Percentiles rank a stretch among this genome's conserved stretches.
These are phyloP conservation scores for Mastomys coucha DNA, from an alignment of 2,113 vertebrate genomes.

Conservation along the genomic window DNA sequence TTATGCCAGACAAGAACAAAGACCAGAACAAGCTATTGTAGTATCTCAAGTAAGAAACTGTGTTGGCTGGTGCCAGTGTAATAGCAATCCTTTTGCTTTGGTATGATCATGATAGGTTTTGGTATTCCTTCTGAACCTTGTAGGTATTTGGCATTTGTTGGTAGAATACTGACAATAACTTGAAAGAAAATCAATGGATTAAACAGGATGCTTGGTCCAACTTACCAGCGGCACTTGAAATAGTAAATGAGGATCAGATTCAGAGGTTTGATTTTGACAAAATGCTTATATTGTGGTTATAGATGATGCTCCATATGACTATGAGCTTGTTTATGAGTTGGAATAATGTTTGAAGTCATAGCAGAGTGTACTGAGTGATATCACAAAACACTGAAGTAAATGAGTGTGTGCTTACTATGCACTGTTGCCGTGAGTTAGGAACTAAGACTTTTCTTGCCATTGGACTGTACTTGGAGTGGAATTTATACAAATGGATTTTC, in stretches of 20 bases:
- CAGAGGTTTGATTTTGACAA: background rate
- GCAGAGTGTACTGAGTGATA: background rate
- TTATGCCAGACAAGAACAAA: background rate
- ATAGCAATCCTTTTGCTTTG: no score
- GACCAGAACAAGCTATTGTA: background rate
- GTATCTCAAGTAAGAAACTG: background rate
- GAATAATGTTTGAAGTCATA: background rate
- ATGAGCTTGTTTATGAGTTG: background rate
- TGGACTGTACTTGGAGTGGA: background rate
- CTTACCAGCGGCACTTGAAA: no score
- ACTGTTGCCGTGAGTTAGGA: no score
- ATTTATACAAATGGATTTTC: background rate
- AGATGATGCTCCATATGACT: no score
- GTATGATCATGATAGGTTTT: background rate
- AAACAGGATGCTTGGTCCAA: background rate
- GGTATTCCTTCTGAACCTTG: background rate
- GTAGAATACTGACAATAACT: background rate
- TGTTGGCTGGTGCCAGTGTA: background rate
- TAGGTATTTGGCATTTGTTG: background rate
- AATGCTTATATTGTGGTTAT: background rate
- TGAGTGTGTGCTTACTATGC: background rate
- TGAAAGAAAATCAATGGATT: background rate
- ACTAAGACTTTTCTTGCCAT: background rate
- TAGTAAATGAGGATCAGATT: background rate
- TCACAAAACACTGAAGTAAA: no score